Evolutionary conservation across 2,888 invertebrate species (phyloP).

Genomic region (Hipparchia sbordonii): DNA sequence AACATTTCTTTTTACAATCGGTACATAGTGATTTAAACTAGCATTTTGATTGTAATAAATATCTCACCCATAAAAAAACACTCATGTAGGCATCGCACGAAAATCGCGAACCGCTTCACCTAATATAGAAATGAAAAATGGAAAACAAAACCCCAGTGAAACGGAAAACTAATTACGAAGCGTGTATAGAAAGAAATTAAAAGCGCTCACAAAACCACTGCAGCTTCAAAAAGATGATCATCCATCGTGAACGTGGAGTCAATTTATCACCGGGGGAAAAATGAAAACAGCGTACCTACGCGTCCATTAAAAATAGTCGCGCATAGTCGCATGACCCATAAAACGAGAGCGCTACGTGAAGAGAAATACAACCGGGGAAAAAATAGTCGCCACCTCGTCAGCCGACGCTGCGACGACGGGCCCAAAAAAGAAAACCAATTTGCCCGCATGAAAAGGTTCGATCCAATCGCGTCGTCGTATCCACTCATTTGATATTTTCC

Average conservation of each 20-base stretch:
- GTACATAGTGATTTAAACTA: background rate
- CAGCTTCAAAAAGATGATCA: conserved; percentile 69
- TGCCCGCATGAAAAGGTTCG: conserved; percentile 80
- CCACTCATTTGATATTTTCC: conserved; percentile 82
- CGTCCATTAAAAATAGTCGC: conserved; percentile 81
- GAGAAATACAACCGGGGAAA: conserved; percentile 76
- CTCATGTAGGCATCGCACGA: conserved; percentile 20
- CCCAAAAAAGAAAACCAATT: conserved; percentile 82
- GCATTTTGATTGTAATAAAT: background rate
- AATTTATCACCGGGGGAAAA: conserved; percentile 78
- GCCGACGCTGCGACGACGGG: conserved; percentile 58
- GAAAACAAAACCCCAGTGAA: conserved; percentile 35
- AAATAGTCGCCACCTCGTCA: conserved; percentile 72
- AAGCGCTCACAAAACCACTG: conserved; percentile 42
- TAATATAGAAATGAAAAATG: conserved; percentile 32
- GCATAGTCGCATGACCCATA: conserved; percentile 82
- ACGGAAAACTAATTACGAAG: conserved; percentile 43
- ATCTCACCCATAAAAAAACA: conserved; percentile 10
- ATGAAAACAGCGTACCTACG: conserved; percentile 69
- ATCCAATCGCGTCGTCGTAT: conserved; percentile 75
- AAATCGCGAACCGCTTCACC: conserved; percentile 28
- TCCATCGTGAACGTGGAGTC: conserved; percentile 75
- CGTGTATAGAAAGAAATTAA: conserved; percentile 42
- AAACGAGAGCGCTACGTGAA: conserved; percentile 77
- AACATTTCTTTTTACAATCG: too few relatives aligned